Percentiles rank a stretch among this genome's conserved stretches.
phyloP scores from a whole-genome alignment of 2,888 invertebrate species.

The Gerosis bhagava region DNA sequence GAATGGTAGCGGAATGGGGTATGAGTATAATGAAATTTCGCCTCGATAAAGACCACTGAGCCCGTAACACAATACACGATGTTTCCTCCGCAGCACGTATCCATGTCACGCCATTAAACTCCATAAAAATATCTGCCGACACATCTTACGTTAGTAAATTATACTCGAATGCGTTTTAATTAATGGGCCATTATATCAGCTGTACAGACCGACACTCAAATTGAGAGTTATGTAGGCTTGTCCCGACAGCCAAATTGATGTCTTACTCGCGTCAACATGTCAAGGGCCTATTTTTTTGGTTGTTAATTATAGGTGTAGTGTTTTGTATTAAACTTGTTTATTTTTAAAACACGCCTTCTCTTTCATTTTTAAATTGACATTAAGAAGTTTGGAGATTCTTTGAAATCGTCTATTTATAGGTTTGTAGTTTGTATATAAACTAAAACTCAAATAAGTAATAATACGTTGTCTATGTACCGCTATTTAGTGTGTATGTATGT shows the following conservation, averaged over 20 bases:
- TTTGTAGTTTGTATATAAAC: too few relatives aligned
- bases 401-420: too few relatives aligned
- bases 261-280: constrained; percentile 7
- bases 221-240: constrained; percentile 17
- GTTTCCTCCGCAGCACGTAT: constrained; percentile 78
- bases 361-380: too few relatives aligned
- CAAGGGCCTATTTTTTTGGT: constrained; percentile 2
- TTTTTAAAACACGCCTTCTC: not conserved
- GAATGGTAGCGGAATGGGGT: constrained; percentile 75
- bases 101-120: constrained; percentile 77
- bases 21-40: constrained; percentile 79
- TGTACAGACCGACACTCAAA: constrained; percentile 11
- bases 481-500: too few relatives aligned
- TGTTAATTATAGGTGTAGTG: constrained; percentile 1
- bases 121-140: constrained; percentile 75
- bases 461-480: too few relatives aligned
- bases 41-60: constrained; percentile 77
- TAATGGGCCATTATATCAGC: constrained; percentile 27
- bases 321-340: not conserved
- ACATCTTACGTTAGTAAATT: constrained; percentile 71
- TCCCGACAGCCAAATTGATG: constrained; percentile 15
- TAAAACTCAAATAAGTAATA: too few relatives aligned
- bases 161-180: constrained; percentile 47
- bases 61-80: constrained; percentile 78
- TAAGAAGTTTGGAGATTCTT: too few relatives aligned